Evolutionary conservation across 2,113 vertebrate species (phyloP).

Genomic region (Periophthalmus modestus): DNA sequence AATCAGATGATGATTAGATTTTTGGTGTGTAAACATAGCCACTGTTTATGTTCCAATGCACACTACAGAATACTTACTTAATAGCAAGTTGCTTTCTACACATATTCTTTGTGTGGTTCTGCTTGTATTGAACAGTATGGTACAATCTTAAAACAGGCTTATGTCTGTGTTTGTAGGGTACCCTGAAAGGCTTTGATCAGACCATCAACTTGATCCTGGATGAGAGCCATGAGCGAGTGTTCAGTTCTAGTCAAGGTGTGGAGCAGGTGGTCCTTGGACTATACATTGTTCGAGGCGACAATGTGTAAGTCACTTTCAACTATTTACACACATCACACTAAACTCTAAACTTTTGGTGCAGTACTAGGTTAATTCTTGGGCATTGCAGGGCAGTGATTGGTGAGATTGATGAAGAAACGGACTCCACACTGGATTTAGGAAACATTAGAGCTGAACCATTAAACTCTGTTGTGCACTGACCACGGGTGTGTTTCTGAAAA

Average conservation of each 20-base stretch:
- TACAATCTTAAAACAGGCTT: no score
- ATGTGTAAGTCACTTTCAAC: constrained; percentile 84
- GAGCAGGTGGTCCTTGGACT: constrained; percentile 98
- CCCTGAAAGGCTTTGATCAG: constrained; percentile 97
- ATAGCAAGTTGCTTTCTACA: no score
- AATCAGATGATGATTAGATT: no score
- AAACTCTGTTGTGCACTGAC: constrained; percentile 94
- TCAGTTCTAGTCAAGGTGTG: constrained; percentile 97
- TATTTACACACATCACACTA: no score
- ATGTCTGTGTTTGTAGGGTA: constrained; percentile 79
- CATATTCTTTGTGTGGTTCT: no score
- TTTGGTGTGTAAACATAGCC: no score
- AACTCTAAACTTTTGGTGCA: no score
- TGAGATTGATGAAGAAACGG: constrained; percentile 98
- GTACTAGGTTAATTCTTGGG: constrained; percentile 6
- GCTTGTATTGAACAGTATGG: no score
- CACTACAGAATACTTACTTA: no score
- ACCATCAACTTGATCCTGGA: constrained; percentile 99
- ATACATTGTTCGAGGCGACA: constrained; percentile 97
- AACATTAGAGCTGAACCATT: constrained; percentile 97
- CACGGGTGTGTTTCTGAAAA: not conserved
- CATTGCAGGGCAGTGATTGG: constrained; percentile 92
- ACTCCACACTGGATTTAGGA: constrained; percentile 93
- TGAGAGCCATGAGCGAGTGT: constrained; percentile 98
- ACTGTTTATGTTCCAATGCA: no score